A percentile compares a stretch with the other conserved stretches of the same genome.
Evolutionary conservation across 1,140 invertebrate genomes (phyloP).

Genomic region (Hyposmocoma kahamanoa): DNA sequence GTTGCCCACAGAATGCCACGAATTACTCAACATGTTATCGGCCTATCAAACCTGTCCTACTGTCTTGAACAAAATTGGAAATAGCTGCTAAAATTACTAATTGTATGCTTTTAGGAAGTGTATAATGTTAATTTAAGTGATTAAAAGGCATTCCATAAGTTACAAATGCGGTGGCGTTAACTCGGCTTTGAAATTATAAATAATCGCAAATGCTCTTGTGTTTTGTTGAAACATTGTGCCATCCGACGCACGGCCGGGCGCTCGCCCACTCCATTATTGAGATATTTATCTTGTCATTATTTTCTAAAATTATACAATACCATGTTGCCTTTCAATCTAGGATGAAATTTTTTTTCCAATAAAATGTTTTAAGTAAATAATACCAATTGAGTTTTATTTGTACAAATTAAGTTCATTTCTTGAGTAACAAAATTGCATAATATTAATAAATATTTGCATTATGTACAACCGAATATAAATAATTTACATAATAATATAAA

Average conservation of each 20-base stretch:
- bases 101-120: slow-evolving; percentile 57
- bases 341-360: slow-evolving; percentile 66
- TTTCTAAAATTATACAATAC: slow-evolving; percentile 64
- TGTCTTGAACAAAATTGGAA: slow-evolving; percentile 50
- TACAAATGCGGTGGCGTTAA: slow-evolving; percentile 64
- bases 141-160: slow-evolving; percentile 69
- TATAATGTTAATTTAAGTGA: slow-evolving; percentile 64
- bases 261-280: slow-evolving; percentile 28
- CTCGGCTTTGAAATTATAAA: slow-evolving; percentile 44
- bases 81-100: slow-evolving; percentile 35
- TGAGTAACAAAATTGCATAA: background rate
- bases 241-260: slow-evolving; percentile 38
- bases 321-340: slow-evolving; percentile 69
- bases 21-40: slow-evolving; percentile 6
- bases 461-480: too few species aligned
- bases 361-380: slow-evolving; percentile 67
- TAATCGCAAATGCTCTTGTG: slow-evolving; percentile 37
- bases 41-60: slow-evolving; percentile 20
- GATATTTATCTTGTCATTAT: slow-evolving; percentile 46
- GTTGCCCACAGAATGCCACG: background rate
- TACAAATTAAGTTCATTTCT: background rate
- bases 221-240: slow-evolving; percentile 52
- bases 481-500: too few species aligned
- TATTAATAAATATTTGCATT: slow-evolving; percentile 2
- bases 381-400: slow-evolving; percentile 55